Base-by-base conservation (phyloP, 2,888 invertebrate species). In the Chrysopilus asiliformis region DNA sequence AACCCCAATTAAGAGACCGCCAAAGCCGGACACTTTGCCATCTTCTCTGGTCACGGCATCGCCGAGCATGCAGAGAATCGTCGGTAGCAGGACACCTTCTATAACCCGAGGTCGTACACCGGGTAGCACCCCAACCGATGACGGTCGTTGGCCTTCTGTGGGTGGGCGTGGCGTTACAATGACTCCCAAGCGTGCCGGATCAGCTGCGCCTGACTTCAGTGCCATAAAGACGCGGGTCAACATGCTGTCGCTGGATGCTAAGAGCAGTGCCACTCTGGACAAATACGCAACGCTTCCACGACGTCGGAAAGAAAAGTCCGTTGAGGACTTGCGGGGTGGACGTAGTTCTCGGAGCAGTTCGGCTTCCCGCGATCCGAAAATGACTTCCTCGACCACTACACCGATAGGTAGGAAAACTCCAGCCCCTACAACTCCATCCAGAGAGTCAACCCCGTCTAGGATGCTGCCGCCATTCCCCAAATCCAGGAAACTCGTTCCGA, bases 271-370 rank as follows among this genome's bases (percentile, higher is more conserved):
- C 4, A 68, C 76, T 0, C 67, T 77, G 9, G 83, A 82, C 51
- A 77, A 79, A 47, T 84, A 79, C 49, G 84, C 79, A 7, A 86
- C 86, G 0, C 56, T 86, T 27, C 85, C 86, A 0, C 70, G 86
- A 25, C 68, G 82, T 37, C 68, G 76, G 43, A 74, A 77, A 46
- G 79, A 78, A 35, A 73, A 70, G 45, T 74, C 74, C 2, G 67
- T 70, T 3, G 74, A 74, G 42, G 68, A 70, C 40, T 68, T 67
- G 30, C 70, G 64, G 8, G 49, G 42, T 4, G 49, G 22, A 2
- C 51, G 55, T 4, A 44, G 51, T 24, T 60, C 60, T n/a, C 60
- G 68, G 38, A 67, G 66, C 32, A 64, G 63, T 40, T 66, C 68
- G 1, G 65, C 63, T 5, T 66, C 66, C 8, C 60, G 70, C 16